Percentiles rank a stretch among this genome's conserved stretches.
phyloP scores from a whole-genome alignment of 2,113 vertebrate species.

The Hyaena hyaena region DNA sequence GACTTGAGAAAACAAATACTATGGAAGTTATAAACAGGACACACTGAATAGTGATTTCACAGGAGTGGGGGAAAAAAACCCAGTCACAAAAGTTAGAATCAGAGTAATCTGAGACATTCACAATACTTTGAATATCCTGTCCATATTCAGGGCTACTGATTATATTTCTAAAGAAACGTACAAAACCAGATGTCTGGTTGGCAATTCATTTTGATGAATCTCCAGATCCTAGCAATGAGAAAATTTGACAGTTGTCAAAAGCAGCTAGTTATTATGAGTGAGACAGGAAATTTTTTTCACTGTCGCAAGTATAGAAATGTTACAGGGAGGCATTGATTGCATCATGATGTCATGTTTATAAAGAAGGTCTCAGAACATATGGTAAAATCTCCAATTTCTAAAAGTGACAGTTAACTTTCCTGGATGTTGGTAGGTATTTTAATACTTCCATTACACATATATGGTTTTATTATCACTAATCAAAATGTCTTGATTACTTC shows the following conservation, averaged over 20 bases:
- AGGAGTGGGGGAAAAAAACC: neutral
- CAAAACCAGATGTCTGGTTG: conserved; percentile 70
- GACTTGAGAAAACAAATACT: conserved; percentile 23
- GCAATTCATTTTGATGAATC: conserved; percentile 71
- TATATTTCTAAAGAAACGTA: conserved; percentile 68
- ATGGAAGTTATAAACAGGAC: conserved; percentile 43
- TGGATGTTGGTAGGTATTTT: conserved; percentile 49
- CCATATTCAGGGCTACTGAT: conserved; percentile 63
- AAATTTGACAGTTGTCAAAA: conserved; percentile 75
- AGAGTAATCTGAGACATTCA: conserved; percentile 54
- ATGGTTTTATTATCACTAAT: conserved; percentile 24
- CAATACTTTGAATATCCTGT: conserved; percentile 64
- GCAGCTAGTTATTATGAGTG: conserved; percentile 51
- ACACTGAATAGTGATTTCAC: neutral
- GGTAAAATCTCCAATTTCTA: conserved; percentile 20
- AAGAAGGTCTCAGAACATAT: conserved; percentile 43
- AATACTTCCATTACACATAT: neutral
- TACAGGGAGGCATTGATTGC: neutral
- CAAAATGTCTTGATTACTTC: conserved; percentile 1
- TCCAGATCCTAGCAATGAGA: conserved; percentile 71
- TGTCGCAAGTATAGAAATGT: conserved; percentile 14
- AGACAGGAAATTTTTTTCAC: conserved; percentile 62
- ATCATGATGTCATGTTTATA: conserved; percentile 39
- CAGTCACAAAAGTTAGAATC: conserved; percentile 61
- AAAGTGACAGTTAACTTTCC: conserved; percentile 59